Evolutionary conservation across 2,113 vertebrate species (phyloP), one percentile per base, ranked within the genome.

Genomic region (Vulpes lagopus): DNA sequence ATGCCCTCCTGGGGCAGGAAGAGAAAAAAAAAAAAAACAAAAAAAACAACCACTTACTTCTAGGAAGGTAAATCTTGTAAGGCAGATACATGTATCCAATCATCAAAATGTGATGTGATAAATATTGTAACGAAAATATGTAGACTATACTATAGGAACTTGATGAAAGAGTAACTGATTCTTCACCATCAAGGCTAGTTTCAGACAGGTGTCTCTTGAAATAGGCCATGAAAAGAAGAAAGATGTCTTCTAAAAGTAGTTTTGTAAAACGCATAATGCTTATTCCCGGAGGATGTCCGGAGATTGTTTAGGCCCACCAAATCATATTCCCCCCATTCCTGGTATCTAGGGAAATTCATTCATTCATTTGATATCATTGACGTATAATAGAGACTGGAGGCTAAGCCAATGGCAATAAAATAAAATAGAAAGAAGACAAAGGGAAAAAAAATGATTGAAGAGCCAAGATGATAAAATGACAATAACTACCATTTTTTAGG

Each of bases 101-200:
- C 17, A 51, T 11, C 38, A 57, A 97, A 71, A 81, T 86, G 20
- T 27, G 64, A 62, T 32, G 0, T 17, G 12, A 10, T 65, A 49
- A 69, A 0, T 43, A 74, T 53, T 71, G 15, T n/a, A 71, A 81
- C 27, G 49, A 60, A 90, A 79, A 27, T 17, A 32, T 12, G 60
- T 27, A 53, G 16, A 25, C 2, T 38, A 73, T 51, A 27, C 11
- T 60, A 57, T 17, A 87, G 3, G 14, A 64, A 89, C 30, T 55
- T 89, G 9, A 51, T 94, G 25, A 96, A 87, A 80, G 20, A 96
- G 10, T 3, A 91, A 78, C 59, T 85, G 60, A 93, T 89, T 85
- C 8, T 85, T 11, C 19, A 80, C 4, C 25, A 78, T 15, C 7
- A 67, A 78, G 27, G 1, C 32, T 57, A 30, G 12, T 83, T 86